phyloP scores from a whole-genome alignment of 2,797 vertebrate genomes.

The Mormyrus proboscirostris region DNA sequence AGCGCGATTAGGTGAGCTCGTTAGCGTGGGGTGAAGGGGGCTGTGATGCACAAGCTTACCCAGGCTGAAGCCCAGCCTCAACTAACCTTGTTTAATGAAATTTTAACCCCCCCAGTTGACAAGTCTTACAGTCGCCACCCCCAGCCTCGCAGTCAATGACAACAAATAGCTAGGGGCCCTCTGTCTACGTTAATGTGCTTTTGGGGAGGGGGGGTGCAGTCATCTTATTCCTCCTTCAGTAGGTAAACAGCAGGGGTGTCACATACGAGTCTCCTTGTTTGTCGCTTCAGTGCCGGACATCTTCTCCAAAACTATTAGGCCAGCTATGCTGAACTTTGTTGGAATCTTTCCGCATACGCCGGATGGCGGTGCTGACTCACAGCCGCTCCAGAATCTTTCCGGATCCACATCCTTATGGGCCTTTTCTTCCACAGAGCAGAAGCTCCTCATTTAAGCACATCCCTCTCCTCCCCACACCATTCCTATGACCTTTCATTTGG shows the following conservation, averaged over 20 bases:
- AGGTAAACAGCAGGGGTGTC: background rate
- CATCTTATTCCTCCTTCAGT: background rate
- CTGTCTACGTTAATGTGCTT: background rate
- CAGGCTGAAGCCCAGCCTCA: background rate
- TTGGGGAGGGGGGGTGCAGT: background rate
- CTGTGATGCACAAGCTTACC: background rate
- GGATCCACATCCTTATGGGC: background rate
- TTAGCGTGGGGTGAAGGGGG: slow-evolving; percentile 43
- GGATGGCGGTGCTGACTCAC: background rate
- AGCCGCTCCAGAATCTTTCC: background rate
- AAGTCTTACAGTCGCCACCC: background rate
- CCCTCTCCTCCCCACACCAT: background rate
- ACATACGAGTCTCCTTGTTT: background rate
- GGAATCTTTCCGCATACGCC: background rate
- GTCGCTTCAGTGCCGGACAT: background rate
- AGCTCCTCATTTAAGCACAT: background rate
- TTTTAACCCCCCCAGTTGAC: background rate
- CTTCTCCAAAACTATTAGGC: background rate
- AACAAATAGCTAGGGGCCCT: background rate
- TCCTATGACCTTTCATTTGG: background rate
- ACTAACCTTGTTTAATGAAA: background rate
- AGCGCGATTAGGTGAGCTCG: slow-evolving; percentile 55
- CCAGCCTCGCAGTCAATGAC: background rate
- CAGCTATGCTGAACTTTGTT: background rate
- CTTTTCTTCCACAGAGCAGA: background rate